Conservation (phyloP, 1,140 invertebrate species). For the Brachionus koreanus region DNA sequence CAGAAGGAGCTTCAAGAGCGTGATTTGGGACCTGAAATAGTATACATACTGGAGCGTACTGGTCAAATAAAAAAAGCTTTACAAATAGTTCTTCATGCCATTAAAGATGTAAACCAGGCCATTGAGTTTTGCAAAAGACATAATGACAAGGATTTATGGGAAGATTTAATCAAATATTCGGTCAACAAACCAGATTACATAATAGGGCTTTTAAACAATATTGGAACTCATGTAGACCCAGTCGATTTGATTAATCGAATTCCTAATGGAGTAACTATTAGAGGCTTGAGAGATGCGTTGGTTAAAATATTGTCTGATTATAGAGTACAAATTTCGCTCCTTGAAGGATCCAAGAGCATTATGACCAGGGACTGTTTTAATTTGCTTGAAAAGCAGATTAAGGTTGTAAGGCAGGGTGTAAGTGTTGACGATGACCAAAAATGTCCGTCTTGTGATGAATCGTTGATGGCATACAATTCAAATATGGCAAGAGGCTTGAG, state of each 20-base stretch:
- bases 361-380: constrained; percentile 81
- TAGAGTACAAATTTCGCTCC: constrained; percentile 81
- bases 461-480: constrained; percentile 60
- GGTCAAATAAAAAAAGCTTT: constrained; percentile 87
- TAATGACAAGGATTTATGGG: constrained; percentile 82
- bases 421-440: constrained; percentile 17
- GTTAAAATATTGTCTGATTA: constrained; percentile 94
- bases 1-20: constrained; percentile 78
- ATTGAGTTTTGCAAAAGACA: constrained; percentile 96
- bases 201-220: constrained; percentile 71
- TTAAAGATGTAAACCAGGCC: constrained; percentile 83
- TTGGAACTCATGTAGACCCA: constrained; percentile 85
- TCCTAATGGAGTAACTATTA: constrained; percentile 74
- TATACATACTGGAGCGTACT: constrained; percentile 76
- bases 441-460: neutral
- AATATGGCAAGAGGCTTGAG: constrained; percentile 66
- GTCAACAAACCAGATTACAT: constrained; percentile 78
- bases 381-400: constrained; percentile 74
- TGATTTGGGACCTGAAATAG: constrained; percentile 80
- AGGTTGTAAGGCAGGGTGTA: constrained; percentile 69
- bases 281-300: constrained; percentile 79
- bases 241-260: constrained; percentile 79
- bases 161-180: constrained; percentile 82
- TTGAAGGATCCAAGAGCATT: constrained; percentile 82
- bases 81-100: constrained; percentile 76